Base-by-base conservation (phyloP, 2,797 vertebrate genomes). In the Anolis apletophallus region DNA sequence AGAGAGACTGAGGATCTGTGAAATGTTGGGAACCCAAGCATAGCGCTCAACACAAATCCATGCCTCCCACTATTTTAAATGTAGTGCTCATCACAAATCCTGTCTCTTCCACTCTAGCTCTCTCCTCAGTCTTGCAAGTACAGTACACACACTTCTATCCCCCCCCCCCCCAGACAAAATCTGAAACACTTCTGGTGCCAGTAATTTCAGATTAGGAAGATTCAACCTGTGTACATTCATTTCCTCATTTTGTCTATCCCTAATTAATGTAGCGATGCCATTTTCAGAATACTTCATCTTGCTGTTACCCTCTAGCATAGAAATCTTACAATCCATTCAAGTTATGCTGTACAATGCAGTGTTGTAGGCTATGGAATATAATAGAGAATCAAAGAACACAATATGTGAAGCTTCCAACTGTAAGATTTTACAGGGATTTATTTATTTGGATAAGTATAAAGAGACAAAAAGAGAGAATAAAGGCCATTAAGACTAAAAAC, bases 391-490 rank as follows among this genome's bases (percentile, higher is more conserved):
- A 54, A 68, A 64, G 64, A 69, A 34, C 23, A 19, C n/a, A 1
- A 2, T 57, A 6, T 55, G 40, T 69, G 55, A 55, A 29, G n/a
- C 64, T 68, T 84, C 21, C 83, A 55, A 36, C n/a, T 16, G n/a
- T 84, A 67, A 78, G n/a, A 3, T 9, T 61, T 61, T 36, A 50
- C 29, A 2, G 11, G 77, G 36, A 21, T 36, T 23, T 26, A 36
- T 69, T 21, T 68, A 59, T 57, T 83, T 61, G 3, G n/a, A 16
- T 54, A 61, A 90, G 67, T 82, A 80, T 80, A 88, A 91, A 19
- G 57, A 23, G 59, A 80, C 83, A 61, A 87, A 87, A 89, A 59
- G 32, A 36, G 17, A 36, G 52, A 54, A 17, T 46, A 17, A 17
- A n/a, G 32, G 26, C 54, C 4, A 74, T 55, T 34, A 40, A 32